Conservation (phyloP, 2,888 invertebrate species). For the Dorcus hopei region DNA sequence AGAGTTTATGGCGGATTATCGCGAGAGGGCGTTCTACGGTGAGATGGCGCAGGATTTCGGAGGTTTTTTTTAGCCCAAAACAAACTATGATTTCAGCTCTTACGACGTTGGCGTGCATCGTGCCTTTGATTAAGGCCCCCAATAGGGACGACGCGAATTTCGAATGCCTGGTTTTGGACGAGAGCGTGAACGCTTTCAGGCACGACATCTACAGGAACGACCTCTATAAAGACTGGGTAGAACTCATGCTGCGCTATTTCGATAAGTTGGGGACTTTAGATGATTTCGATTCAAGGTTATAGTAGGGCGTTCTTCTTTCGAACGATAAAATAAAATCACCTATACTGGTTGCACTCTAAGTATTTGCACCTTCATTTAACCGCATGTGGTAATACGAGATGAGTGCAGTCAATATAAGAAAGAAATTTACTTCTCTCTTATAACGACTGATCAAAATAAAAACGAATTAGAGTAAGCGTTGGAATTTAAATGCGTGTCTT, state of each 20-base stretch:
- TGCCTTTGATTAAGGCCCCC: slow-evolving; percentile 39
- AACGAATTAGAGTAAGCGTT: no score
- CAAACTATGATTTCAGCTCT: slow-evolving; percentile 30
- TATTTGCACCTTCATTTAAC: no score
- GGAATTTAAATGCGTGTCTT: no score
- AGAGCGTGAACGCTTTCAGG: slow-evolving; percentile 35
- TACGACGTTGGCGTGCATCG: slow-evolving; percentile 36
- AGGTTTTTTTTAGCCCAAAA: background rate
- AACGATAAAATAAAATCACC: no score
- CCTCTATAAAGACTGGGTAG: slow-evolving; percentile 35
- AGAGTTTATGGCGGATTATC: slow-evolving; percentile 32
- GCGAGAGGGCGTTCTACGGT: slow-evolving; percentile 34
- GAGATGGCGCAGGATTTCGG: no score
- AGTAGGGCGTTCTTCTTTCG: no score
- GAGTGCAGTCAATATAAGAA: no score
- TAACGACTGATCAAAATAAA: no score
- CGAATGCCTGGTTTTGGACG: slow-evolving; percentile 36
- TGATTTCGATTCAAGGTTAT: no score
- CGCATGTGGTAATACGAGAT: no score
- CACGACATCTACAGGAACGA: slow-evolving; percentile 41
- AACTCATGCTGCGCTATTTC: slow-evolving; percentile 37
- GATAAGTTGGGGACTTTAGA: slow-evolving; percentile 37
- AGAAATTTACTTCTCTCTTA: no score
- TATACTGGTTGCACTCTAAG: no score
- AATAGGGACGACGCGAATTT: slow-evolving; percentile 38